phyloP scores from a whole-genome alignment of 2,888 invertebrate genomes.

The Nephrotoma flavescens region DNA sequence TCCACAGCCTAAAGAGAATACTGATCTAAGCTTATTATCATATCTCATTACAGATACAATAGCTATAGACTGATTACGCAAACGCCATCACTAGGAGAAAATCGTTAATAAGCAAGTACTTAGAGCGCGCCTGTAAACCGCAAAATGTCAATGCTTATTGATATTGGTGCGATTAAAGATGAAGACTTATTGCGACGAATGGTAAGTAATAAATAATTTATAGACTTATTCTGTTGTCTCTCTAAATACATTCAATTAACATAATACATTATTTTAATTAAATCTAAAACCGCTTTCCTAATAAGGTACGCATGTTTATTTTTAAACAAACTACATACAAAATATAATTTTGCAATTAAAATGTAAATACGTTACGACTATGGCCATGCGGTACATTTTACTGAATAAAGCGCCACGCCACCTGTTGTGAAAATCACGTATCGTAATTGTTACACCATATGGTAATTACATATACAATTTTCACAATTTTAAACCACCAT shows the following conservation, averaged over 20 bases:
- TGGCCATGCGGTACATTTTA: background rate
- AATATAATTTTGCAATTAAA: background rate
- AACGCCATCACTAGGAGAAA: background rate
- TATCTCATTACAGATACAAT: background rate
- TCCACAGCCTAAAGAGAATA: background rate
- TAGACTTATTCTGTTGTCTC: background rate
- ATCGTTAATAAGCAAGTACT: background rate
- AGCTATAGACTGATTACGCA: background rate
- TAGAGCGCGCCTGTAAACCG: background rate
- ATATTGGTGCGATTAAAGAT: conserved; percentile 56
- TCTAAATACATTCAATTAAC: background rate
- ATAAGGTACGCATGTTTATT: background rate
- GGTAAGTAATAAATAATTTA: conserved; percentile 36
- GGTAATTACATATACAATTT: background rate
- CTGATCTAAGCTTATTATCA: background rate
- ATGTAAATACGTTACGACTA: background rate
- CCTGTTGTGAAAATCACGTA: background rate
- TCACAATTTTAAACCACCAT: background rate
- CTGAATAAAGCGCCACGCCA: background rate
- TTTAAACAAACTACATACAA: background rate
- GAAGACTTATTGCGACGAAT: conserved; percentile 64
- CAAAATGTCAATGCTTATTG: conserved; percentile 18
- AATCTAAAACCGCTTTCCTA: conserved; percentile 5
- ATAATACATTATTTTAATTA: conserved; percentile 5
- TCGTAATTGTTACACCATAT: background rate